These are phyloP conservation scores for Hippocampus zosterae DNA, from an alignment of 2,113 vertebrate genomes.

Conservation along the genomic window DNA sequence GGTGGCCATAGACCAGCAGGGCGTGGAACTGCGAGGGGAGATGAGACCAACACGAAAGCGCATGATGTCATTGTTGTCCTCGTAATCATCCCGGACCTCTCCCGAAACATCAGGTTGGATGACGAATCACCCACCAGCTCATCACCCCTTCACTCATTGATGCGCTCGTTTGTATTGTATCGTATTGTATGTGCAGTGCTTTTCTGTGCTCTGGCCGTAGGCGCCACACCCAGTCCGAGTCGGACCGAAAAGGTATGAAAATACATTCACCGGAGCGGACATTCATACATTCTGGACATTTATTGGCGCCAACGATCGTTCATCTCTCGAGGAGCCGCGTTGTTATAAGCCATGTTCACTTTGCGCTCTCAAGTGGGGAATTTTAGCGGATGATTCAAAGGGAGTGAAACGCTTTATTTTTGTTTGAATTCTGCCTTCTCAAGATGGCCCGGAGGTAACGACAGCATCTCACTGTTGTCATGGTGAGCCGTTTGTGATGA, in stretches of 20 bases:
- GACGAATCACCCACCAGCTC: neutral
- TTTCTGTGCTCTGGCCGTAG: slow-evolving; percentile 45
- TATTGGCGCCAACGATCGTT: neutral
- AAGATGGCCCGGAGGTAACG: slow-evolving; percentile 1
- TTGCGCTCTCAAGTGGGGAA: slow-evolving; percentile 7
- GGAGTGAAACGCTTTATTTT: neutral
- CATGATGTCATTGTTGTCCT: slow-evolving; percentile 33
- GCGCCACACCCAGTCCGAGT: slow-evolving; percentile 7
- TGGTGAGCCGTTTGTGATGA: slow-evolving; percentile 43
- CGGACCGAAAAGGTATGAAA: slow-evolving; percentile 7
- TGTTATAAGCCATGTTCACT: slow-evolving; percentile 47
- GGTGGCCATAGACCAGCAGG: slow-evolving; percentile 75
- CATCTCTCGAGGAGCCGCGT: neutral
- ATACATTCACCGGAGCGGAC: neutral
- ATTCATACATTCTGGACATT: neutral
- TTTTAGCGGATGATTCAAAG: neutral
- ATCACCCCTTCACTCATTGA: neutral
- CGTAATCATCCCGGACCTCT: neutral
- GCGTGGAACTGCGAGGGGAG: slow-evolving; percentile 75
- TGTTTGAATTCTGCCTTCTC: slow-evolving; percentile 21
- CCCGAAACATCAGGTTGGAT: neutral
- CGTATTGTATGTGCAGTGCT: slow-evolving; percentile 47
- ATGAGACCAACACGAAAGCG: slow-evolving; percentile 44
- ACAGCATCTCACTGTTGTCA: slow-evolving; percentile 29
- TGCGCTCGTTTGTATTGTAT: slow-evolving; percentile 41